Conservation (phyloP, 2,888 invertebrate species). For the Cantharis lateralis region DNA sequence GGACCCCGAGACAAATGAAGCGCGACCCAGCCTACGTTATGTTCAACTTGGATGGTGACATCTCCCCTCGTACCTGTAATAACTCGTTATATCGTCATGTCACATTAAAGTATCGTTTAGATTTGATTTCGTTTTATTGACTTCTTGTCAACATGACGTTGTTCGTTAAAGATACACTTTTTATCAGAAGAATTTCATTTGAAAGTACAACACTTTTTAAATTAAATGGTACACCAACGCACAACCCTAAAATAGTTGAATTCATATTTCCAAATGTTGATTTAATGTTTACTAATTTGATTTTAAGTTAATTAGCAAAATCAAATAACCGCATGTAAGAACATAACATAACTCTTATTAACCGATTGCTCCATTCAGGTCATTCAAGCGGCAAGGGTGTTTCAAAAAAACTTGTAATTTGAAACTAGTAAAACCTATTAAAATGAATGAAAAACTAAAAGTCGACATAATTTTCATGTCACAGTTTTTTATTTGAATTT, state of each 20-base stretch:
- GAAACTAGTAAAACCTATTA: too few species aligned
- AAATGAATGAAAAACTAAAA: too few species aligned
- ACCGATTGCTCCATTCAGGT: neutral
- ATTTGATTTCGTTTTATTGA: slow-evolving; percentile 35
- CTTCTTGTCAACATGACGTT: slow-evolving; percentile 30
- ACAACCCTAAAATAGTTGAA: slow-evolving; percentile 6
- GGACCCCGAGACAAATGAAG: slow-evolving; percentile 60
- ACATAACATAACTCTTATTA: neutral
- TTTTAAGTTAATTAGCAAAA: neutral
- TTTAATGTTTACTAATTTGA: neutral
- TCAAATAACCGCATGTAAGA: neutral
- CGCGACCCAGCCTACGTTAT: slow-evolving; percentile 44
- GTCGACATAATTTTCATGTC: too few species aligned
- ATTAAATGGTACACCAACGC: slow-evolving; percentile 3
- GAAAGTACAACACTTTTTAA: neutral
- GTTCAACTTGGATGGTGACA: slow-evolving; percentile 31
- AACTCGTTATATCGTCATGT: slow-evolving; percentile 39
- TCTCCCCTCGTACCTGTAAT: slow-evolving; percentile 34
- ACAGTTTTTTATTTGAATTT: too few species aligned
- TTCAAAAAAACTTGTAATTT: too few species aligned
- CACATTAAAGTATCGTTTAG: slow-evolving; percentile 42
- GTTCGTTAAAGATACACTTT: slow-evolving; percentile 21
- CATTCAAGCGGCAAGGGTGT: neutral
- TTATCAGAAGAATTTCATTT: slow-evolving; percentile 13
- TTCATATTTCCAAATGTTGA: slow-evolving; percentile 22